phyloP scores from a whole-genome alignment of 2,888 invertebrate genomes.

The Eupithecia exiguata region DNA sequence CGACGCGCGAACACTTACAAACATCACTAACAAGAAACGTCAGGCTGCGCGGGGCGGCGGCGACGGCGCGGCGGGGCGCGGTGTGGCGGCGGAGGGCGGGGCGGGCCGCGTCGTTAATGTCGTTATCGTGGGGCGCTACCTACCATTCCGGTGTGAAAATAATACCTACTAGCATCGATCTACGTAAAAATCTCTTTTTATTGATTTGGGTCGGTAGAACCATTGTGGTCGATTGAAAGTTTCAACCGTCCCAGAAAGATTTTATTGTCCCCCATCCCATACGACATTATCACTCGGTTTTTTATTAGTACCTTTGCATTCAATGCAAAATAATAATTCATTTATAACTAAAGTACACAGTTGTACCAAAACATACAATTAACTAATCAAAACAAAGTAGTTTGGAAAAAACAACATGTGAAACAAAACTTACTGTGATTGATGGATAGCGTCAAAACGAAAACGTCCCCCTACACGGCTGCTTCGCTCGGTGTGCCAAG shows the following conservation, averaged over 20 bases:
- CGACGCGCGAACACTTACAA: no score
- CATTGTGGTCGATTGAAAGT: neutral
- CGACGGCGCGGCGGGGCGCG: no score
- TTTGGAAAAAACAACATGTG: neutral
- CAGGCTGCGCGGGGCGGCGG: no score
- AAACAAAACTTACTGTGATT: constrained; percentile 4
- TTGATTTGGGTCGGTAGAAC: no score
- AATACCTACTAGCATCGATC: no score
- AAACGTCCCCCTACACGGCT: neutral
- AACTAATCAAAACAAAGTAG: neutral
- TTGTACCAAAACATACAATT: neutral
- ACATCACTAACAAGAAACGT: no score
- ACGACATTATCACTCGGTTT: neutral
- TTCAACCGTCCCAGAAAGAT: neutral
- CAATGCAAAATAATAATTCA: neutral
- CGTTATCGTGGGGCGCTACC: no score
- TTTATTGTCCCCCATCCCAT: neutral
- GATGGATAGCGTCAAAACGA: neutral
- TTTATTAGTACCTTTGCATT: neutral
- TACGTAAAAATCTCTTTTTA: no score
- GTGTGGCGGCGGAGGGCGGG: no score
- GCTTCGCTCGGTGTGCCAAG: constrained; percentile 2
- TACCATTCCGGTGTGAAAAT: no score
- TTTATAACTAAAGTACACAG: neutral
- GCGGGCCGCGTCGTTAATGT: no score